phyloP scores from a whole-genome alignment of 1,140 invertebrate species.

The Trialeurodes vaporariorum region DNA sequence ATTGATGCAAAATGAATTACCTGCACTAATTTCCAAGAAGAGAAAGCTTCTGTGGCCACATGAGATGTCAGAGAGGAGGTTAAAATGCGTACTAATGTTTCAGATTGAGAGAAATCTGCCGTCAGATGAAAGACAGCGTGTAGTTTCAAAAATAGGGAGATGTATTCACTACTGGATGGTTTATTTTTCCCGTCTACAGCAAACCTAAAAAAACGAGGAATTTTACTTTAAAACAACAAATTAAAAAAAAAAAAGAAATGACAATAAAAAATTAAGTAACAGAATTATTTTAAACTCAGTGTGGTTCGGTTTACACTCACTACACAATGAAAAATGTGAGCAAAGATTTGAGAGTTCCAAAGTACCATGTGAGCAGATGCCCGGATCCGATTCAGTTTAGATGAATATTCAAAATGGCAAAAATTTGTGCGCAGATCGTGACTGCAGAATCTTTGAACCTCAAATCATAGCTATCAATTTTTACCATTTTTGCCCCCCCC shows the following conservation, averaged over 20 bases:
- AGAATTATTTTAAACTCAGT: background rate
- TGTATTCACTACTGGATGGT: conserved; percentile 52
- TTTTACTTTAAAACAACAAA: conserved; percentile 3
- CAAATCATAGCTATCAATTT: too few relatives aligned
- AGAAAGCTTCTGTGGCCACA: conserved; percentile 63
- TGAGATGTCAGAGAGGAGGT: conserved; percentile 57
- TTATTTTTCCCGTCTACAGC: conserved; percentile 33
- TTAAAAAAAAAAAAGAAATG: background rate
- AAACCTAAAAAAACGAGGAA: conserved; percentile 13
- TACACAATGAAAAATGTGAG: too few relatives aligned
- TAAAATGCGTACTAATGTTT: conserved; percentile 44
- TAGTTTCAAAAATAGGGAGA: conserved; percentile 52
- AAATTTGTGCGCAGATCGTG: too few relatives aligned
- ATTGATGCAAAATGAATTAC: too few relatives aligned
- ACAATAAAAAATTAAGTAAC: conserved; percentile 2
- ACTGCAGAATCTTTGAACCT: too few relatives aligned
- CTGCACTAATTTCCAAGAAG: conserved; percentile 54
- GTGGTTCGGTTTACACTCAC: too few relatives aligned
- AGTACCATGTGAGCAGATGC: too few relatives aligned
- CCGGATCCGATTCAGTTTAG: too few relatives aligned
- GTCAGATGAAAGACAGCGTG: conserved; percentile 48
- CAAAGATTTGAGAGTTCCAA: too few relatives aligned
- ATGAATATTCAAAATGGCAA: too few relatives aligned
- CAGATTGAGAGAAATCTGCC: conserved; percentile 44
- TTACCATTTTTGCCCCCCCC: too few relatives aligned